phyloP scores from a whole-genome alignment of 2,888 invertebrate genomes.

The Suillia variegata region DNA sequence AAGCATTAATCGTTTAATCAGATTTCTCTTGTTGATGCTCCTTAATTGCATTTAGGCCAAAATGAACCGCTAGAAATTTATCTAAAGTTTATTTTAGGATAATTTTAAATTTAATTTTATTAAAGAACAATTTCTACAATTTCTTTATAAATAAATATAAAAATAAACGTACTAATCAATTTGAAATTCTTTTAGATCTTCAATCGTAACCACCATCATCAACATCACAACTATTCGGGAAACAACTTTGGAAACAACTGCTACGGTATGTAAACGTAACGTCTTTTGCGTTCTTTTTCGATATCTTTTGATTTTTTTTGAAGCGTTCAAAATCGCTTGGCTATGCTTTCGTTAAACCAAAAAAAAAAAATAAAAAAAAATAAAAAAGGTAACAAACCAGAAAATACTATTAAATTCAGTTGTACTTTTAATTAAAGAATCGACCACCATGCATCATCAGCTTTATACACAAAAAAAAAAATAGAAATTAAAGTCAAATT shows the following conservation, averaged over 20 bases:
- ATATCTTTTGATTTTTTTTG: constrained; percentile 7
- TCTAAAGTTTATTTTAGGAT: too few relatives aligned
- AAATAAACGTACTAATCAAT: too few relatives aligned
- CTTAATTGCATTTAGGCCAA: too few relatives aligned
- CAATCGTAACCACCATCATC: constrained; percentile 31
- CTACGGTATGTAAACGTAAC: constrained; percentile 39
- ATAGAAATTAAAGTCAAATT: neutral
- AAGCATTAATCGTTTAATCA: too few relatives aligned
- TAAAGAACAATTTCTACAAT: too few relatives aligned
- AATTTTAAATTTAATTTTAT: too few relatives aligned
- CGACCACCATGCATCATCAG: constrained; percentile 17
- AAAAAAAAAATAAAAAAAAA: constrained; percentile 11
- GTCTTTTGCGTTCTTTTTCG: constrained; percentile 14
- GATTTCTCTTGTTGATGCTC: too few relatives aligned
- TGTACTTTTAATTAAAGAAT: constrained; percentile 6
- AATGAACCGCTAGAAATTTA: too few relatives aligned
- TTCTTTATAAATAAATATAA: too few relatives aligned
- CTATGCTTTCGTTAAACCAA: constrained; percentile 20
- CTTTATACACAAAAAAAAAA: too few relatives aligned
- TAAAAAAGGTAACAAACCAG: constrained; percentile 2
- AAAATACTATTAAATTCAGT: neutral
- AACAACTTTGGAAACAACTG: constrained; percentile 29
- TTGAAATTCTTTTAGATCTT: too few relatives aligned
- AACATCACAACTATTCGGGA: constrained; percentile 23
- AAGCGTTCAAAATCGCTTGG: constrained; percentile 5